Conservation (phyloP, 2,797 vertebrate species). For the Ptychobarbus kaznakovi region DNA sequence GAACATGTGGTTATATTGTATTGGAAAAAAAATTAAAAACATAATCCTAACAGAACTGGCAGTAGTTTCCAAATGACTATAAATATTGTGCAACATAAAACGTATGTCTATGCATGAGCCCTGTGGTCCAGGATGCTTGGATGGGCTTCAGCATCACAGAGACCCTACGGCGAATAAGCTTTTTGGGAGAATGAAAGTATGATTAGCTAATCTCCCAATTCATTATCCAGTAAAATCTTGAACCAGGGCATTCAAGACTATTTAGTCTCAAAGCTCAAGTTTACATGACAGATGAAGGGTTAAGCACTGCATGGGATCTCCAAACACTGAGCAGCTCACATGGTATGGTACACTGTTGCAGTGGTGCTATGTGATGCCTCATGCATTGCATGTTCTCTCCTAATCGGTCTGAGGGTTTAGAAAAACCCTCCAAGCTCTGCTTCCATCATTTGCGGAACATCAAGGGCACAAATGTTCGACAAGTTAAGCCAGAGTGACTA, state of each 20-base stretch:
- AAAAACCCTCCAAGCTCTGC: slow-evolving; percentile 63
- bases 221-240: not conserved
- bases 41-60: not conserved
- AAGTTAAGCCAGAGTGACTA: slow-evolving; percentile 63
- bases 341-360: slow-evolving; percentile 46
- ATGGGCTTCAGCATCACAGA: not conserved
- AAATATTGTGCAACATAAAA: not conserved
- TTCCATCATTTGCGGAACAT: slow-evolving; percentile 62
- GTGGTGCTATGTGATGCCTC: slow-evolving; percentile 62
- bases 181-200: not conserved
- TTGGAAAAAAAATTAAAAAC: not conserved
- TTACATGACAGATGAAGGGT: not conserved
- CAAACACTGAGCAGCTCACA: not conserved
- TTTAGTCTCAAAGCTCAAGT: not conserved
- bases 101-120: not conserved
- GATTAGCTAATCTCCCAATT: not conserved
- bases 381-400: slow-evolving; percentile 56
- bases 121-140: not conserved
- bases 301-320: not conserved
- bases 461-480: slow-evolving; percentile 62
- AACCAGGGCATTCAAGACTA: not conserved
- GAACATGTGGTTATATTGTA: not conserved
- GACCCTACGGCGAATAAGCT: not conserved
- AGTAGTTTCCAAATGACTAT: not conserved
- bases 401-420: slow-evolving; percentile 61